Percentiles rank a stretch among this genome's conserved stretches.
Evolutionary conservation across 2,113 vertebrate genomes (phyloP).

Genomic region (Barnardius zonarius): DNA sequence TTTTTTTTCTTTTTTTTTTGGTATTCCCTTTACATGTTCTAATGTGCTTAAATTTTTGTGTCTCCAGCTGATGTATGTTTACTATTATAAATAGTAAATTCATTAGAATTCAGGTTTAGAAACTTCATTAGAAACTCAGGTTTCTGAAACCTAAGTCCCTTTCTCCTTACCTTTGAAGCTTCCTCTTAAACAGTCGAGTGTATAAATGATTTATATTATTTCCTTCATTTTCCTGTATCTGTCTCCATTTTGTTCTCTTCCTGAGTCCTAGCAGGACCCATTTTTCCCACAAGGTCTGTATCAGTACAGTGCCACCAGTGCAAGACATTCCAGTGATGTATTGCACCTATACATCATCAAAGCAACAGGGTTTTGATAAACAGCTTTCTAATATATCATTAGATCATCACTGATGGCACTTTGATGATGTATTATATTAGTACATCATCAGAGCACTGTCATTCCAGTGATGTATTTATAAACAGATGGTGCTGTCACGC

Average conservation of each 20-base stretch:
- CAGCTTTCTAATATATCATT: constrained; percentile 71
- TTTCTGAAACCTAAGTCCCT: background rate
- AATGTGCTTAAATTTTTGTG: background rate
- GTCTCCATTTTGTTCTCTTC: background rate
- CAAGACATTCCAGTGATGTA: constrained; percentile 60
- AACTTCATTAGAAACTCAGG: background rate
- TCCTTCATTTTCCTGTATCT: background rate
- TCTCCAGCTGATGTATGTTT: background rate
- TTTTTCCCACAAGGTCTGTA: constrained; percentile 46
- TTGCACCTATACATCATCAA: constrained; percentile 56
- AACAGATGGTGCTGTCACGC: constrained; percentile 63
- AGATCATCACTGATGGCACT: constrained; percentile 71
- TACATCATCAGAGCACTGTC: constrained; percentile 72
- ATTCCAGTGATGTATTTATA: constrained; percentile 68
- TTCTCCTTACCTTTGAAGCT: background rate
- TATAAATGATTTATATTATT: background rate
- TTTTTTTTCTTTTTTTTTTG: background rate
- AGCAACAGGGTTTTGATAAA: constrained; percentile 68
- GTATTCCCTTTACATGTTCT: background rate
- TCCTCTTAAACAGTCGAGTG: background rate
- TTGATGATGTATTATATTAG: constrained; percentile 73
- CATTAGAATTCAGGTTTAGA: too few relatives aligned
- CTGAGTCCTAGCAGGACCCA: background rate
- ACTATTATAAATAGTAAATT: too few relatives aligned
- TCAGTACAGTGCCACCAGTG: background rate